Conservation (phyloP, 2,113 vertebrate genomes). For the Microtus ochrogaster region DNA sequence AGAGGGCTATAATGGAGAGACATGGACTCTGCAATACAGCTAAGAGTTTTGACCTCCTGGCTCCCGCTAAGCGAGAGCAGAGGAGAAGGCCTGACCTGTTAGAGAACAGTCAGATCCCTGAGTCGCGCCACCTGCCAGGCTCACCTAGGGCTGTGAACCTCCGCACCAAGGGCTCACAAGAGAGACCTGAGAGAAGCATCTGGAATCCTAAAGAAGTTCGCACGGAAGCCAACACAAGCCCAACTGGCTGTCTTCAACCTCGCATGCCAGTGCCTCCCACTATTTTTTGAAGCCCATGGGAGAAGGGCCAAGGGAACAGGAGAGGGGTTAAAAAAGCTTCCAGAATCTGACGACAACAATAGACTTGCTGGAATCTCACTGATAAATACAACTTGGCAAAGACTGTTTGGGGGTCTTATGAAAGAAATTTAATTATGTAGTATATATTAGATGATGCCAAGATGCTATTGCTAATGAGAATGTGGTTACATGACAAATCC, state of each 20-base stretch:
- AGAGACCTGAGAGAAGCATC: neutral
- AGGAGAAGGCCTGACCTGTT: neutral
- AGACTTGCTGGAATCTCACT: neutral
- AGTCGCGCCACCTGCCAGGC: neutral
- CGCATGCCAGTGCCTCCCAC: neutral
- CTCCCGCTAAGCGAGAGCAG: neutral
- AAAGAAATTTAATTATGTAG: neutral
- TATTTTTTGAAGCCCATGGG: neutral
- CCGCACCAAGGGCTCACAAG: neutral
- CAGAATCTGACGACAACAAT: neutral
- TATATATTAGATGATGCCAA: no score
- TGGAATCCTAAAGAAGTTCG: neutral
- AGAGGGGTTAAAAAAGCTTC: neutral
- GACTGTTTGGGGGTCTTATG: neutral
- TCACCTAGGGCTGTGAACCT: neutral
- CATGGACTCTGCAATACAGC: neutral
- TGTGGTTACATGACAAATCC: neutral
- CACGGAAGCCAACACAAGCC: neutral
- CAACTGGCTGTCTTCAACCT: neutral
- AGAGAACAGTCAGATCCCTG: neutral
- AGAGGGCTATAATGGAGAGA: neutral
- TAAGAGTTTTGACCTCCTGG: neutral
- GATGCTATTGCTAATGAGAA: neutral
- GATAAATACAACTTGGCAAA: slow-evolving; percentile 14
- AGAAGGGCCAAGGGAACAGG: neutral